Evolutionary conservation across 2,888 invertebrate species (phyloP).

Genomic region (Yponomeuta plumbellus): DNA sequence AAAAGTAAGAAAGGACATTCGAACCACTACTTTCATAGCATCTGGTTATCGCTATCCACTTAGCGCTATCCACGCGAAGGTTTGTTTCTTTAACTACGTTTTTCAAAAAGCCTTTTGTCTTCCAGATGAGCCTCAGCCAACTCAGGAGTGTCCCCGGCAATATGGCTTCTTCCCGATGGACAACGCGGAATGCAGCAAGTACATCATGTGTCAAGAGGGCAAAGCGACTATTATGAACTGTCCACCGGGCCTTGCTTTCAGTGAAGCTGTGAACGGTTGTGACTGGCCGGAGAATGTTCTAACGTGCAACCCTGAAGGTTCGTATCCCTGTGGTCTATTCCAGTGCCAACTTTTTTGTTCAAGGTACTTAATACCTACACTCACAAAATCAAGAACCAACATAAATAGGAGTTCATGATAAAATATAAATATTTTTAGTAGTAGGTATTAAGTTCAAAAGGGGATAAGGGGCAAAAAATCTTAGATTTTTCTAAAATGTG

Average conservation of each 20-base stretch:
- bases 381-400: too few species aligned
- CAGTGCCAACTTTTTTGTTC: too few species aligned
- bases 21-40: too few species aligned
- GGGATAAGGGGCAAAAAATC: too few species aligned
- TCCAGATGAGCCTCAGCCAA: conserved; percentile 21
- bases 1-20: conserved; percentile 56
- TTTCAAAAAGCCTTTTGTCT: background rate
- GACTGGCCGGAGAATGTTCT: conserved; percentile 57
- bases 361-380: too few species aligned
- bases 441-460: too few species aligned
- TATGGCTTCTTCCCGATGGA: conserved; percentile 40
- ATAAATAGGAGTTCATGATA: too few species aligned
- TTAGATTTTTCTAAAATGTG: too few species aligned
- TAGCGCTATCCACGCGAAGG: too few species aligned
- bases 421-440: too few species aligned
- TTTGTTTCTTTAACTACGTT: too few species aligned
- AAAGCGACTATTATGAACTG: conserved; percentile 45
- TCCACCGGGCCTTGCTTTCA: conserved; percentile 51
- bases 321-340: conserved; percentile 11
- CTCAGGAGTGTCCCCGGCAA: conserved; percentile 31
- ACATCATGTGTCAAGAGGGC: conserved; percentile 47
- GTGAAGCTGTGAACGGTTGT: conserved; percentile 34
- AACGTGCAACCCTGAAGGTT: conserved; percentile 44
- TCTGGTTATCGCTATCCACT: too few species aligned
- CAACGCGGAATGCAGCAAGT: conserved; percentile 44